These are phyloP conservation scores for Suncus etruscus DNA, from an alignment of 2,113 vertebrate genomes.

Conservation along the genomic window DNA sequence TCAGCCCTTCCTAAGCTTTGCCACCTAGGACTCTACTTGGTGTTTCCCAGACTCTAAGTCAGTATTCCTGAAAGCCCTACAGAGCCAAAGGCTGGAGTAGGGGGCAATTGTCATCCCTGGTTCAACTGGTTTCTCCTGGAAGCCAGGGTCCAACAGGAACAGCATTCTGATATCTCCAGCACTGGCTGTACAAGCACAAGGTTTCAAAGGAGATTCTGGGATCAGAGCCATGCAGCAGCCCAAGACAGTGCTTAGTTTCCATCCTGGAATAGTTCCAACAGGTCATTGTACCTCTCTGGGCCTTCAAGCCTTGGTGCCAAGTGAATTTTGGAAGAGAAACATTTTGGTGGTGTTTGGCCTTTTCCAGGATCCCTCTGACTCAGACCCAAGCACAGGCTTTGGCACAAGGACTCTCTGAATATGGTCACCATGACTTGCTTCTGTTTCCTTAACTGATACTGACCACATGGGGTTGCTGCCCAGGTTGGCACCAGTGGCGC, in stretches of 20 bases:
- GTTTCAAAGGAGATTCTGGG: not conserved
- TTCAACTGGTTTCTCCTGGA: not conserved
- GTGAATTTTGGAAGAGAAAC: not conserved
- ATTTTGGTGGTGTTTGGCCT: not conserved
- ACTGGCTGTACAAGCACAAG: not conserved
- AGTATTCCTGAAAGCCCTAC: too few relatives aligned
- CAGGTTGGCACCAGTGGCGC: too few relatives aligned
- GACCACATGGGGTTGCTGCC: too few relatives aligned
- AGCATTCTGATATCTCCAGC: not conserved
- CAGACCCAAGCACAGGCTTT: not conserved
- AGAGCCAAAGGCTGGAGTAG: too few relatives aligned
- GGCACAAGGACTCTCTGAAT: too few relatives aligned
- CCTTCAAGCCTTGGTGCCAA: not conserved
- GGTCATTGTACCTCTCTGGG: slow-evolving; percentile 9
- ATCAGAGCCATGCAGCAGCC: not conserved
- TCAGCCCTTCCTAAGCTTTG: slow-evolving; percentile 11
- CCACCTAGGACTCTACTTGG: not conserved
- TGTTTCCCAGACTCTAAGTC: not conserved
- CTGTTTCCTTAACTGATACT: not conserved
- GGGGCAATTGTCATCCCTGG: not conserved
- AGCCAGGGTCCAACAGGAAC: not conserved
- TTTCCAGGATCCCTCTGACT: not conserved
- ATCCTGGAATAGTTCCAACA: not conserved
- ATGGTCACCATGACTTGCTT: not conserved
- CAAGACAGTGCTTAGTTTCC: not conserved